Evolutionary conservation across 2,797 vertebrate genomes (phyloP).

Genomic region (Sebastes hubbsi): DNA sequence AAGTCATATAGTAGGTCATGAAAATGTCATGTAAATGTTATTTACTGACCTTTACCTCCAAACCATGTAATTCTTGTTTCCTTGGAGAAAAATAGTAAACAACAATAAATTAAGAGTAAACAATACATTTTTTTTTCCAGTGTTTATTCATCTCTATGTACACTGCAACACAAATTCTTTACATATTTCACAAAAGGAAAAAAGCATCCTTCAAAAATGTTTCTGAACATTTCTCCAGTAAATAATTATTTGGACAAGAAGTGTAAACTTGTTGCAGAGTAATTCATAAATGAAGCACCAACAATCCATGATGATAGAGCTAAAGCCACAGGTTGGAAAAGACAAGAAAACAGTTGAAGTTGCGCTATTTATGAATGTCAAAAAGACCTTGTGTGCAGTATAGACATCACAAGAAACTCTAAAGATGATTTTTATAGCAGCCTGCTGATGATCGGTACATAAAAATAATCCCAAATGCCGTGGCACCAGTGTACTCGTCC

Average conservation of each 20-base stretch:
- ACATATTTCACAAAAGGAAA: slow-evolving; percentile 73
- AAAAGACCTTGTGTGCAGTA: slow-evolving; percentile 1
- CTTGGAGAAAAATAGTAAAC: slow-evolving; percentile 46
- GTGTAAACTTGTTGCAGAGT: slow-evolving; percentile 43
- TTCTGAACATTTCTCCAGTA: slow-evolving; percentile 60
- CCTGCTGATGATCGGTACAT: slow-evolving; percentile 23
- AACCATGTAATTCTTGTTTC: neutral
- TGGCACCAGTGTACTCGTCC: slow-evolving; percentile 30
- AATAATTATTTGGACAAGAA: slow-evolving; percentile 51
- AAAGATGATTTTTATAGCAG: slow-evolving; percentile 18
- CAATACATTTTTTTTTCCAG: slow-evolving; percentile 55
- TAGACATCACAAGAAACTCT: neutral
- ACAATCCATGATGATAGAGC: slow-evolving; percentile 38
- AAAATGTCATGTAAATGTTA: no score
- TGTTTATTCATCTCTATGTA: slow-evolving; percentile 84
- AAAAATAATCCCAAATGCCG: slow-evolving; percentile 46
- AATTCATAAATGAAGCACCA: slow-evolving; percentile 41
- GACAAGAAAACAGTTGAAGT: slow-evolving; percentile 14
- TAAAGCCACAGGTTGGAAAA: slow-evolving; percentile 48
- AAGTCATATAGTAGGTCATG: no score
- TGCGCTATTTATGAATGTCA: slow-evolving; percentile 4
- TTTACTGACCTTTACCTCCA: neutral
- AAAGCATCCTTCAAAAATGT: slow-evolving; percentile 60
- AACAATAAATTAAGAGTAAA: neutral
- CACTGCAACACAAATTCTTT: slow-evolving; percentile 82